Evolutionary conservation across 30 jellyfish, hydroid and myxozoan species (phyloP).

Genomic region (Hydractinia symbiolongicarpus): DNA sequence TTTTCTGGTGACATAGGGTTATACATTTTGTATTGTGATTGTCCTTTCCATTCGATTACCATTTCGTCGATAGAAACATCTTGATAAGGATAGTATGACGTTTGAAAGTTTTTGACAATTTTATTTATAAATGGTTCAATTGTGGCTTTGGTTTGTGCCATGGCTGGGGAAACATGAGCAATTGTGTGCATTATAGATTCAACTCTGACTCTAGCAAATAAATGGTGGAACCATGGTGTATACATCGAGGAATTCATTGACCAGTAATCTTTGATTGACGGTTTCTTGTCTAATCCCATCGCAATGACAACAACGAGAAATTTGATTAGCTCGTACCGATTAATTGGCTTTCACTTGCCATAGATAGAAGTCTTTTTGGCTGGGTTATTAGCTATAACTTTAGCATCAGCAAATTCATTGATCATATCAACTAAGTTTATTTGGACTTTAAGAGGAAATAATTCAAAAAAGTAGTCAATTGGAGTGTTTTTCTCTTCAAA

Average conservation of each 20-base stretch:
- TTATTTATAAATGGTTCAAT: constrained; percentile 35
- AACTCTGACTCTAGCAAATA: constrained; percentile 26
- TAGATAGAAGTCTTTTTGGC: neutral
- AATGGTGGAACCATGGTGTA: constrained; percentile 22
- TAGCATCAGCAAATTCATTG: constrained; percentile 20
- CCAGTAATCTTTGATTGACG: constrained; percentile 30
- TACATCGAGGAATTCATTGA: neutral
- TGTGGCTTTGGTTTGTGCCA: constrained; percentile 7
- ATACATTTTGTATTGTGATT: constrained; percentile 31
- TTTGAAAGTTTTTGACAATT: constrained; percentile 10
- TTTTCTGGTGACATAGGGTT: constrained; percentile 26
- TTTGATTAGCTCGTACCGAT: constrained; percentile 12
- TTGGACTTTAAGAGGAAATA: neutral
- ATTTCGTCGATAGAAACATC: constrained; percentile 37
- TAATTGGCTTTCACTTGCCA: too few relatives aligned
- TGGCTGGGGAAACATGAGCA: constrained; percentile 17
- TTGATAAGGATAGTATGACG: constrained; percentile 24
- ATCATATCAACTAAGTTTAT: neutral
- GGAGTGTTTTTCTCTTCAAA: neutral
- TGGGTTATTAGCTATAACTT: neutral
- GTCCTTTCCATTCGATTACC: constrained; percentile 41
- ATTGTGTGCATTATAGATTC: constrained; percentile 25
- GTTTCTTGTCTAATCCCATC: constrained; percentile 34
- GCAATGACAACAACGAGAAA: constrained; percentile 25
- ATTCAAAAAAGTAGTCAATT: constrained; percentile 10